These are phyloP conservation scores for Delichon dasypus DNA, from an alignment of 2,797 vertebrate genomes.

Conservation along the genomic window DNA sequence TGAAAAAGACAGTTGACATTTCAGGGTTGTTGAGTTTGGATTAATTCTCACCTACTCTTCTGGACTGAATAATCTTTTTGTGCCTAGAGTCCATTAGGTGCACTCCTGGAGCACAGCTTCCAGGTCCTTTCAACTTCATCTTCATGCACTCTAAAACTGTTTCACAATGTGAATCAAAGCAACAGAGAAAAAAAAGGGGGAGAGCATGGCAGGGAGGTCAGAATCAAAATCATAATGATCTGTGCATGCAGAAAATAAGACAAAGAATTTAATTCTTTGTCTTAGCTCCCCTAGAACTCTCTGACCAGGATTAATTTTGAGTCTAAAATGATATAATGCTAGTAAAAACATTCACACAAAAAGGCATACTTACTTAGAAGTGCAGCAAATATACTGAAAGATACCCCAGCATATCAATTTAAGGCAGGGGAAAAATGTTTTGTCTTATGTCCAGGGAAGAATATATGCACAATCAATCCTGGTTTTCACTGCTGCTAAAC, in stretches of 20 bases:
- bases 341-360: background rate
- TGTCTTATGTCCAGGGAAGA: background rate
- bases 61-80: background rate
- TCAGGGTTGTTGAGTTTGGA: background rate
- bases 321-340: background rate
- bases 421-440: background rate
- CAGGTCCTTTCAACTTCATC: background rate
- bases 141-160: background rate
- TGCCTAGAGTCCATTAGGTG: background rate
- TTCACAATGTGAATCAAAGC: background rate
- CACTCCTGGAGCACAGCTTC: background rate
- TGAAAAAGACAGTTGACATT: background rate
- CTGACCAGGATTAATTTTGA: background rate
- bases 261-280: background rate
- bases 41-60: background rate
- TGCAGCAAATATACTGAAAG: background rate
- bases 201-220: rapidly evolving
- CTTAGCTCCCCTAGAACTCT: background rate
- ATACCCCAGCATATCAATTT: background rate
- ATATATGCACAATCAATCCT: background rate
- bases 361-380: background rate
- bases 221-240: background rate
- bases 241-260: background rate
- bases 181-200: background rate
- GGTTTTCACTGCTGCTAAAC: background rate